Base-by-base conservation (phyloP, 2,797 vertebrate genomes). In the Catharus ustulatus region DNA sequence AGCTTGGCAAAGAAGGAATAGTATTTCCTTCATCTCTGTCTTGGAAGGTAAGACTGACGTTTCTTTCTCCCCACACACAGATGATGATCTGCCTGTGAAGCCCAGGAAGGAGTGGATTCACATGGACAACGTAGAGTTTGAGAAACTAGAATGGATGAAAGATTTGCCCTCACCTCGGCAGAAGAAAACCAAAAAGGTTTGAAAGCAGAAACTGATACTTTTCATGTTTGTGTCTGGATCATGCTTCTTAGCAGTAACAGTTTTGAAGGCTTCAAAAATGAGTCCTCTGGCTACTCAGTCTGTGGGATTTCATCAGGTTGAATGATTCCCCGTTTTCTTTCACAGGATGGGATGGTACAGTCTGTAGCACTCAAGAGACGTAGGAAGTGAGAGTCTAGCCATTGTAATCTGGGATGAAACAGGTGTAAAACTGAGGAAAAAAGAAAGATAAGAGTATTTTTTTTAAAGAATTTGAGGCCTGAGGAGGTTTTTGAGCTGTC, bases 141-240 rank as follows among this genome's bases (percentile, higher is more conserved):
- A 99, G 90, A 99, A 99, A 94, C 98, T 99, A 84, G 98, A 99
- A 75, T 99, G 99, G 99, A 99, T 98, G 90, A 98, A 98, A 95
- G 98, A 99, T 94, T 97, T 99, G 78, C 98, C 99, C 40, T 96
- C 97, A 4, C 98, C 98, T 45, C 98, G 90, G 49, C 98, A 90
- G 87, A 98, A 97, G 96, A 98, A 97, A 97, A 99, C 99, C 6
- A 98, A 98, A 95, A 98, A 98, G 98, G 99, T 99, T 58, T 97
- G 87, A 91, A 90, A 29, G 15, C 55, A 75, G 54, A 91, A 94
- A 46, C 11, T 38, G 77, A 0, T 69, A 20, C 57, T 75, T 90
- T 84, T 42, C 13, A 5, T 85, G 34, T 90, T 81, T 61, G 34
- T 34, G 24, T 90, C 26, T 71, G 83, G 71, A 58, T 91, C 9